phyloP scores from a whole-genome alignment of 2,113 vertebrate genomes.

The Mormyrus iriodes region DNA sequence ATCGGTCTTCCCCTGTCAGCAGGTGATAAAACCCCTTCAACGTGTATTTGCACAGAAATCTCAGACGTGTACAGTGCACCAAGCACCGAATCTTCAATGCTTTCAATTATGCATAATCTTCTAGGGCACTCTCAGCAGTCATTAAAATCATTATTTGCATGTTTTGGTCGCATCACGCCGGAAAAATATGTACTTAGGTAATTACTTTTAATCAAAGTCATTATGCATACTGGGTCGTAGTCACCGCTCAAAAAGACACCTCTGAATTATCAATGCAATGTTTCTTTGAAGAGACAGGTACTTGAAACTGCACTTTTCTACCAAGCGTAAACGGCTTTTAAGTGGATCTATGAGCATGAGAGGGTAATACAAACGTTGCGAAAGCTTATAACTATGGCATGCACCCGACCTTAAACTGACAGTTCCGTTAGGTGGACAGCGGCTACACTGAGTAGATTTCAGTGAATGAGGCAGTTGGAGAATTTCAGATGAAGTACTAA shows the following conservation, averaged over 20 bases:
- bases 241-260: not conserved
- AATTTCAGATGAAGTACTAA: not conserved
- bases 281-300: not conserved
- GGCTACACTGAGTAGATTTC: not conserved
- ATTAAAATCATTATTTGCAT: slow-evolving; percentile 4
- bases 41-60: not conserved
- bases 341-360: slow-evolving; percentile 7
- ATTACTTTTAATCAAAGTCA: slow-evolving; percentile 9
- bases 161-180: not conserved
- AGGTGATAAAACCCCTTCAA: not conserved
- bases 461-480: not conserved
- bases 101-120: not conserved
- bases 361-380: not conserved
- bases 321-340: not conserved
- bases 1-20: not conserved
- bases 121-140: not conserved
- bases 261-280: not conserved
- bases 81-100: not conserved
- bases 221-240: not conserved
- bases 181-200: not conserved
- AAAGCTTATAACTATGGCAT: not conserved
- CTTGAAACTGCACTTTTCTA: not conserved
- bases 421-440: not conserved
- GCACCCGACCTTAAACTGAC: not conserved
- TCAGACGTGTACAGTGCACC: not conserved